Evolutionary conservation across 2,797 vertebrate species (phyloP), one percentile per base, ranked within the genome.

Genomic region (Neosilurus mollespiculum): DNA sequence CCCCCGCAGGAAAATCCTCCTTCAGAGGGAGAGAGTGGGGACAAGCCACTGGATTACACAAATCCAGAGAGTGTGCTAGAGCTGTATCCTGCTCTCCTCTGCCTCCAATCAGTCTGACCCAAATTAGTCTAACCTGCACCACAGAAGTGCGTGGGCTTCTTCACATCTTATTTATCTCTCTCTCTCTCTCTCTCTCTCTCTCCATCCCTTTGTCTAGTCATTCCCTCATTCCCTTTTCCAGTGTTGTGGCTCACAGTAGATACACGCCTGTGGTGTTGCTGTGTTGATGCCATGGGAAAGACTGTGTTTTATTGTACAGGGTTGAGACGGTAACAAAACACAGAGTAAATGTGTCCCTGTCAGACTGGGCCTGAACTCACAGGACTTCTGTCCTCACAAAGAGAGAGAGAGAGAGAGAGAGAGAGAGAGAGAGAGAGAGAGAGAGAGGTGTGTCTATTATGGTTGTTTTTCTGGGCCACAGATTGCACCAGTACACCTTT

Each of bases 1-100:
- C 88, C 91, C 91, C 91, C 90, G 90, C 93, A 94, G 93, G 92
- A 95, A 94, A 94, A 93, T 93, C 91, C 92, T 91, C 92, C 90
- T 93, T 93, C 89, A 91, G 91, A 91, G 88, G 76, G 30, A 81
- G 81, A 37, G 75, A 70, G 87, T 88, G 88, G 89, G 92, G 87
- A 89, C 83, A 90, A 82, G 89, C 87, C 83, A 90, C 90, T 90
- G 90, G 90, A 90, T 89, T 90, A 86, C 90, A 90, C 90, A 92
- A 91, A 93, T 91, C 87, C 16, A 90, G 92, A 91, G 92, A 81
- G 56, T 87, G 90, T 90, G 89, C 87, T 43, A 90, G 91, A 91
- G 88, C 89, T 87, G 85, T 88, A 93, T 87, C 88, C 89, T 91
- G 91, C 90, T 87, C 90, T 90, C 92, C 92, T 93, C 92, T 93